phyloP scores from a whole-genome alignment of 2,888 invertebrate genomes.

The Meandrusa payeni region DNA sequence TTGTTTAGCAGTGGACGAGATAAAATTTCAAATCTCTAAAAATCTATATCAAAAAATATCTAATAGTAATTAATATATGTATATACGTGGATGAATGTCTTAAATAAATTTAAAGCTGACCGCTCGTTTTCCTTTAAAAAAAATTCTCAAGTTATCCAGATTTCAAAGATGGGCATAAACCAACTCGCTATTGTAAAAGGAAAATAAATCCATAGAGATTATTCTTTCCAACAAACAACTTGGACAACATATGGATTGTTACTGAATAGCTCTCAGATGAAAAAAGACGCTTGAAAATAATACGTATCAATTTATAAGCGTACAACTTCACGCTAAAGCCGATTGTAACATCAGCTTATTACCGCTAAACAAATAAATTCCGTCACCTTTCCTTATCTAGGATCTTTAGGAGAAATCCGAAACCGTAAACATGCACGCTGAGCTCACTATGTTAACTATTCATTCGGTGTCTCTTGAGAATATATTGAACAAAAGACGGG shows the following conservation, averaged over 20 bases:
- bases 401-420: conserved; percentile 77
- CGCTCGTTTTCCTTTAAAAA: too few relatives aligned
- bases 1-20: too few relatives aligned
- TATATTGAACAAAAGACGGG: conserved; percentile 77
- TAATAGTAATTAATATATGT: too few relatives aligned
- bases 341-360: conserved; percentile 75
- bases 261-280: background rate
- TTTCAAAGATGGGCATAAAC: too few relatives aligned
- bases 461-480: conserved; percentile 69
- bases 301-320: conserved; percentile 36
- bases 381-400: conserved; percentile 64
- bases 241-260: background rate
- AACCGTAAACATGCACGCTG: conserved; percentile 75
- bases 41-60: too few relatives aligned
- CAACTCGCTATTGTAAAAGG: too few relatives aligned
- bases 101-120: too few relatives aligned
- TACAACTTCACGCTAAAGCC: conserved; percentile 59
- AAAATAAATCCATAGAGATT: too few relatives aligned
- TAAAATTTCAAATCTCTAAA: too few relatives aligned
- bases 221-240: too few relatives aligned
- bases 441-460: conserved; percentile 74
- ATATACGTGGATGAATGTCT: too few relatives aligned
- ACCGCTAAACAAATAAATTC: conserved; percentile 75
- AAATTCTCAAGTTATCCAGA: too few relatives aligned
- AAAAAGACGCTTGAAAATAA: conserved; percentile 33